Base-by-base conservation (phyloP, 2,797 vertebrate genomes). In the Tenualosa ilisha region DNA sequence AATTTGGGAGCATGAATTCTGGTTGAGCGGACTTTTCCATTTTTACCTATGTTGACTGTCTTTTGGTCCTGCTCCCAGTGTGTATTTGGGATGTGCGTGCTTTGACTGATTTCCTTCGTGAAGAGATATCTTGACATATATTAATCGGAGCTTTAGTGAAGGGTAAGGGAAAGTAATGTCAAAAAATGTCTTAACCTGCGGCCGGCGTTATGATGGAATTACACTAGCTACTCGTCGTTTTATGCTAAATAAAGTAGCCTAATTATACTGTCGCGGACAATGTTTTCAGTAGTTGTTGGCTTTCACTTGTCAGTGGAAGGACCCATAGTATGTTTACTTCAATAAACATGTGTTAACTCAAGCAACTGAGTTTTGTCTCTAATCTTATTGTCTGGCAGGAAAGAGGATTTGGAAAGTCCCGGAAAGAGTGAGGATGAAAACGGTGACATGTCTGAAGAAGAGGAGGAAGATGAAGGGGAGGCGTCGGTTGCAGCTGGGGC, bases 351-450 rank as follows among this genome's bases (percentile, higher is more conserved):
- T 72, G 24, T 31, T 40, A 31, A 13, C 26, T 6, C 9, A 24
- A 68, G 24, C 2, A 26, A 12, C 26, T 24, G 26, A 17, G 12
- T 75, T 75, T 37, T 20, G 37, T 8, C 40, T 79, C 17, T 79
- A 11, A 79, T 79, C 72, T 79, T 13, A 6, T 79, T 79, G 37
- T 43, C 13, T 65, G 51, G 89, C 93, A 99, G 98, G 88, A 95
- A 95, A 87, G 96, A 97, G 87, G 97, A 98, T 91, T 95, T 96
- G 88, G 97, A 98, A 89, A 96, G 92, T 86, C 97, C 97, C 0
- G 97, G 97, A 90, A 96, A 92, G 88, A 99, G 97, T 88, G 98
- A 99, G 91, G 96, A 96, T 91, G 98, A 98, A 94, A 99, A 98
- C 85, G 97, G 97, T 37, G 98, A 98, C 7, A 90, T 99, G 40